Base-by-base conservation (phyloP, 2,113 vertebrate genomes). In the Thamnaconus septentrionalis region DNA sequence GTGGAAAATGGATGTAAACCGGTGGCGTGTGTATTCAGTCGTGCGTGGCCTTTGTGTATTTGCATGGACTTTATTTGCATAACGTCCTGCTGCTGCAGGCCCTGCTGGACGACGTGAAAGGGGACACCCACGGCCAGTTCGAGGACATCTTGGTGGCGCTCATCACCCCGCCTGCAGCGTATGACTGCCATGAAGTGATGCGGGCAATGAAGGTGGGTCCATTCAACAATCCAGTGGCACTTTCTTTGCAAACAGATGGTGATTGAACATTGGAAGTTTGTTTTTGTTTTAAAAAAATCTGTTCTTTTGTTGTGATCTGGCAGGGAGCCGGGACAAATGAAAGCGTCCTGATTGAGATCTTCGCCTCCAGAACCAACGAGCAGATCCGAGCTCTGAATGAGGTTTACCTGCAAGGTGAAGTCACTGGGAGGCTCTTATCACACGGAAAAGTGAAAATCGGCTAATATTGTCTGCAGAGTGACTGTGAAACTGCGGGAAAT, bases 101-200 rank as follows among this genome's bases (percentile, higher is more conserved):
- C 0, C 53, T 95, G 54, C 83, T 89, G 71, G 85, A 91, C 58
- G 93, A 93, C 70, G 85, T 95, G 78, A 85, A 93, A 75, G 83
- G 89, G 1, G 93, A 95, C 55, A 92, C 92, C 11, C 65, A 66
- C 1, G 91, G 92, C 0, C 46, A 92, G 55, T 89, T 95, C 41
- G 76, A 91, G 66, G 39, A 72, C 1, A 39, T 92, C 62, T 83
- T 94, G 79, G 87, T 91, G 61, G 90, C 89, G 4, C 90, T 95
- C 0, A 61, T 87, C 55, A 90, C 83, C 0, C 87, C 90, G 0
- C 91, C 91, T 0, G 91, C 90, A 0, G 50, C 61, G 46, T 93
- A 87, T 46, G 93, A 94, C 84, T 90, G 91, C 0, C 88, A 92
- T 44, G 90, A 93, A 76, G 76, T 94, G 7, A 92, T 82, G 69